A percentile compares a stretch with the other conserved stretches of the same genome.
Evolutionary conservation across 2,113 vertebrate species (phyloP).

Genomic region (Pseudorhombus dupliciocellatus): DNA sequence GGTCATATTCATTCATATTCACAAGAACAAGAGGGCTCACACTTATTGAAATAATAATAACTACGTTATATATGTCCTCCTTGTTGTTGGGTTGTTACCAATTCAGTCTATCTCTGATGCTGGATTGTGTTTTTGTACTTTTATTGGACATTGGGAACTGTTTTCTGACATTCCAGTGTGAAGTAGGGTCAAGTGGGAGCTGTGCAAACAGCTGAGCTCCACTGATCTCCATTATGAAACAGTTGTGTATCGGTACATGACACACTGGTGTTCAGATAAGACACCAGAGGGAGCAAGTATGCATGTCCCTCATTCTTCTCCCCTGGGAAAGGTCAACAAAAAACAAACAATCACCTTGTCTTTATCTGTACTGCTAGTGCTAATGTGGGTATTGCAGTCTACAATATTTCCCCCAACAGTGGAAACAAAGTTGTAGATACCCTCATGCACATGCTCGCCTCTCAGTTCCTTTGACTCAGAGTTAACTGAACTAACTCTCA

Average conservation of each 20-base stretch:
- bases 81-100: background rate
- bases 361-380: no score
- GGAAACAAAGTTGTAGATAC: no score
- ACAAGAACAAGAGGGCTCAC: no score
- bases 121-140: background rate
- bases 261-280: background rate
- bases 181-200: background rate
- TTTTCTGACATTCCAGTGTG: background rate
- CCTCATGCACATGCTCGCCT: no score
- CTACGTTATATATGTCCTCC: background rate
- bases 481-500: no score
- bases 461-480: no score
- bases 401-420: no score
- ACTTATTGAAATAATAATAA: no score
- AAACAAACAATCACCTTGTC: background rate
- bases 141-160: background rate
- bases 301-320: background rate
- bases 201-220: background rate
- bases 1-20: no score
- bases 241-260: background rate
- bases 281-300: conserved; percentile 48
- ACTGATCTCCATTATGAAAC: background rate
- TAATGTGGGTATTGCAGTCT: no score
- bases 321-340: background rate
- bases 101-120: background rate